Base-by-base conservation (phyloP, 2,888 invertebrate species). In the Cartodere bifasciata region DNA sequence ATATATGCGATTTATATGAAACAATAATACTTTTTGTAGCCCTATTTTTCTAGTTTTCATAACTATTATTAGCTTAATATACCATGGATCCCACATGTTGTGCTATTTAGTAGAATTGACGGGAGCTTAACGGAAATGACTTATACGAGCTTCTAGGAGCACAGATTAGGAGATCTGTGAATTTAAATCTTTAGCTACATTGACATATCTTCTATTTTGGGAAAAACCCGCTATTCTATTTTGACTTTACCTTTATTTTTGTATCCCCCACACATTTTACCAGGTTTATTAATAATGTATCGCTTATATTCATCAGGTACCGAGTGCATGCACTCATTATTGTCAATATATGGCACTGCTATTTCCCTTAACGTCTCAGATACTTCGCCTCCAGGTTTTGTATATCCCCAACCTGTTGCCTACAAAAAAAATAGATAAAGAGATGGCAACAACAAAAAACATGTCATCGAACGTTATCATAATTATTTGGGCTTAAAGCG, bases 331-430 rank as follows among this genome's bases (percentile, higher is more conserved):
- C 43, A 43, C 4, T 21, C 22, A 6, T 20, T 17, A 9, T n/a
- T 24, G 6, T 21, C 7, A 17, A 29, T 31, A 31, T 25, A 30
- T 3, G 45, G 45, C 17, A 44, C 36, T 13, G 24, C 27, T 4
- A 46, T 12, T 13, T 38, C 31, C 28, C 41, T 44, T 13, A 46
- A 32, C 3, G 28, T 43, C 2, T 48, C 45, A 2, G 53, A 46
- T 1, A 50, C 48, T 4, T 30, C 12, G 10, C 38, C 39, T 11
- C 17, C 28, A 23, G 43, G 35, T 20, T 23, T 33, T 6, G 53
- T 53, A 24, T 29, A 50, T 12, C 54, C 54, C 53, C 53, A 54
- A 6, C 54, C 54, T n/a, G 46, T 43, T 5, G 53, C 44, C 53
- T 52, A 29, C 13, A 32, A 23, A 9, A 6, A 23, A 23, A 29